Percentiles rank a stretch among this genome's conserved stretches.
Conservation (phyloP, 2,113 vertebrate genomes). For the Nothocercus julius region DNA sequence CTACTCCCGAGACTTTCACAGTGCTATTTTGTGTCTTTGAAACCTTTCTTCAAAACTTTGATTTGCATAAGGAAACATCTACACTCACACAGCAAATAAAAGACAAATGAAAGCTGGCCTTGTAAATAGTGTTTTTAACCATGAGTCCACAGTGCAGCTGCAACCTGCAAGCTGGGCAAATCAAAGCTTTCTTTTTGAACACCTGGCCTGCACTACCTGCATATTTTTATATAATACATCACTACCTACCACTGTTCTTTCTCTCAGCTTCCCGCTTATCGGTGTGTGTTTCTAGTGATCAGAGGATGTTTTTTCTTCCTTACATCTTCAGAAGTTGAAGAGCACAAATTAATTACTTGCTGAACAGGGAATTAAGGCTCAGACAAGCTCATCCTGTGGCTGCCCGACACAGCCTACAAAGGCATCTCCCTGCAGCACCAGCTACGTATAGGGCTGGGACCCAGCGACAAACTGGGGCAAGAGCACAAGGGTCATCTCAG, state of each 20-base stretch:
- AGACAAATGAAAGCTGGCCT: not conserved
- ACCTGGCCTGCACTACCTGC: not conserved
- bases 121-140: not conserved
- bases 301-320: not conserved
- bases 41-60: not conserved
- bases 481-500: not conserved
- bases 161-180: not conserved
- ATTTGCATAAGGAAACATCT: not conserved
- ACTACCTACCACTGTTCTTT: not conserved
- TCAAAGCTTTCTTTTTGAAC: not conserved
- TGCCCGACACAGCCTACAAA: not conserved
- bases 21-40: not conserved
- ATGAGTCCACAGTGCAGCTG: not conserved
- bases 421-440: not conserved
- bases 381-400: not conserved
- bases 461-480: not conserved
- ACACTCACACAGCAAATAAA: not conserved
- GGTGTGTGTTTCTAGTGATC: not conserved
- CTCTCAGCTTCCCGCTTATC: not conserved
- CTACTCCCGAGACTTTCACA: not conserved
- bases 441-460: accelerated
- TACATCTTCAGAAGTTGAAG: not conserved
- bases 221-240: not conserved
- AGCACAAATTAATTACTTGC: not conserved
- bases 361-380: not conserved